These are phyloP conservation scores for Erythrolamprus reginae DNA, from an alignment of 2,113 vertebrate genomes.

Conservation along the genomic window DNA sequence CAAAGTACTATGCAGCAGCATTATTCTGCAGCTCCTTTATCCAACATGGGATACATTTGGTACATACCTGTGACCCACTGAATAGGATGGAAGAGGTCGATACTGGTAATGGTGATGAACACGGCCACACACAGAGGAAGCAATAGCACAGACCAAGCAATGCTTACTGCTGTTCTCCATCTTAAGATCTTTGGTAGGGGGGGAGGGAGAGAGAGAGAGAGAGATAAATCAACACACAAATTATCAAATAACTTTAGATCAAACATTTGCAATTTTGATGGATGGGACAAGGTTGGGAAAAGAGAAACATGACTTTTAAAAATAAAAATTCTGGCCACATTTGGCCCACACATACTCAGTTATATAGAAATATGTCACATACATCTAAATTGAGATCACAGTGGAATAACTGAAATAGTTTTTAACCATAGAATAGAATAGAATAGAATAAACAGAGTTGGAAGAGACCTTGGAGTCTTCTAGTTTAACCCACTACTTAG, in stretches of 20 bases:
- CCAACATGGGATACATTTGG: rapidly evolving
- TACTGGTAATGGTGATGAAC: conserved; percentile 77
- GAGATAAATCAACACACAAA: neutral
- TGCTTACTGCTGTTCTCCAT: conserved; percentile 82
- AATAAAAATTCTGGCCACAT: neutral
- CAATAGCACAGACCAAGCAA: conserved; percentile 84
- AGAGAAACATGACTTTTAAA: neutral
- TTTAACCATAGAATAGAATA: neutral
- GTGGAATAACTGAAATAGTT: neutral
- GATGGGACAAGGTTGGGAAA: too few species aligned
- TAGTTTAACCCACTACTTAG: too few species aligned
- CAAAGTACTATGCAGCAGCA: neutral
- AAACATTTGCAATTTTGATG: neutral
- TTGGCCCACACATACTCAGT: neutral
- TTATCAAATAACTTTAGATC: neutral
- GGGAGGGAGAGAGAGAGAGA: neutral
- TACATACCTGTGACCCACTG: conserved; percentile 81
- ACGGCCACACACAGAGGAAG: conserved; percentile 75
- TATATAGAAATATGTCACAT: neutral
- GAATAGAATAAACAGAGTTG: too few species aligned
- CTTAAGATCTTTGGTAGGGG: conserved; percentile 89
- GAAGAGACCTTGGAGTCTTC: too few species aligned
- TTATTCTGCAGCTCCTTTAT: neutral
- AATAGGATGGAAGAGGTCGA: conserved; percentile 81
- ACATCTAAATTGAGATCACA: neutral